Evolutionary conservation across 2,888 invertebrate species (phyloP), one percentile per base, ranked within the genome.

Genomic region (Meliscaeva auricollis): DNA sequence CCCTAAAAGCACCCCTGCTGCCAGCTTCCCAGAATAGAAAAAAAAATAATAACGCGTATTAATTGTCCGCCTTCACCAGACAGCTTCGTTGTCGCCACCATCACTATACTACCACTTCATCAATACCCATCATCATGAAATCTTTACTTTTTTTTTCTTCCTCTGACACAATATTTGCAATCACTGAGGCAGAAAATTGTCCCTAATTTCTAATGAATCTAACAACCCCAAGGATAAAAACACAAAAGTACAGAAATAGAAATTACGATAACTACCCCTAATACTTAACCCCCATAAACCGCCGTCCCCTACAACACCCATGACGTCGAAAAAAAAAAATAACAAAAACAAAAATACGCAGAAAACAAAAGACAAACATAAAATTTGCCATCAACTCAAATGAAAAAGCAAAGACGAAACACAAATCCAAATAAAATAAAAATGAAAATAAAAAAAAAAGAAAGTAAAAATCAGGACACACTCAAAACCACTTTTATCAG

Each of bases 181-280:
- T 72, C 80, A 84, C 54, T 75, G 74, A 68, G 70, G 75, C 80
- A 70, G 84, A 84, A 84, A 84, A 84, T 84, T 75, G 80, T 80
- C 46, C 75, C 70, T 80, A 84, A 84, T 80, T 80, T 68, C 70
- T 68, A 75, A 66, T 58, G 80, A 75, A 80, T 68, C 70, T 60
- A 58, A 62, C 52, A 48, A 22, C 48, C 69, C 35, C 15, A 22
- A 35, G 48, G n/a, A 50, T 17, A 66, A 48, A 8, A 41, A 38
- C 38, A 70, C 32, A 54, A 62, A 66, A 32, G 15, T 13, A 17
- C 54, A 69, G 26, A 56, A 74, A 68, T 62, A 68, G 48, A 68
- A 74, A 78, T 78, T 69, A 69, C 38, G 60, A 69, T 44, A 77
- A 81, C 70, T 70, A 64, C 81, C 66, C 60, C 30, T 58, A 72